Base-by-base conservation (phyloP, 1,140 invertebrate genomes). In the Psix sp. region DNA sequence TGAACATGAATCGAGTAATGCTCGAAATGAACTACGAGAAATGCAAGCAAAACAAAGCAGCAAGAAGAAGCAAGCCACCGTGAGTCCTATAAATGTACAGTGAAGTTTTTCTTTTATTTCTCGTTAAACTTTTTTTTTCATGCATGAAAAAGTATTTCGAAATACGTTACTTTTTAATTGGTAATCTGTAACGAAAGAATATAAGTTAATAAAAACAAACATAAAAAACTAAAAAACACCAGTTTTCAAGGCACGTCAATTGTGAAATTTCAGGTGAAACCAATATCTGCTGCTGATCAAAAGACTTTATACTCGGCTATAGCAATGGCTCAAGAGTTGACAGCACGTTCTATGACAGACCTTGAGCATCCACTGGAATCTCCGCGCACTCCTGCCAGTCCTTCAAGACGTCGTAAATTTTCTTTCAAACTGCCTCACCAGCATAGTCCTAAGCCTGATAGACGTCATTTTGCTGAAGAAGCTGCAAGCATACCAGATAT, bases 261-360 rank as follows among this genome's bases (percentile, higher is more conserved):
- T 7, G 26, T 29, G 26, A 10, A 2, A 43, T 76, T 84, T 13
- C 76, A 90, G 90, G 93, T 99, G 40, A 98, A 98, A 84, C 95
- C 94, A 9, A 97, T 98, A 86, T 98, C 96, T 14, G 94, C 95
- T 0, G 93, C 96, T 57, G 96, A 98, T 84, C 91, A 97, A 80
- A 94, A 93, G 82, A 96, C 94, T n/a, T 88, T 99, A 18, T 96
- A 98, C 75, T 94, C 94, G 35, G 96, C 96, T 3, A 97, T 98
- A 65, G 95, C 94, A 20, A 90, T 98, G 86, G 96, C 96, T 15
- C 97, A 97, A 87, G 96, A 98, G 86, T 90, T 98, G 51, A 96
- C 94, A 20, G 92, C 91, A 40, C 92, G 92, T 79, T 96, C 94
- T 2, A 96, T 97, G 94, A 93, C 92, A 77, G 93, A 95, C 78